Percentiles rank a stretch among this genome's conserved stretches.
Conservation (phyloP, 1,140 invertebrate species). For the Mizuhopecten yessoensis region DNA sequence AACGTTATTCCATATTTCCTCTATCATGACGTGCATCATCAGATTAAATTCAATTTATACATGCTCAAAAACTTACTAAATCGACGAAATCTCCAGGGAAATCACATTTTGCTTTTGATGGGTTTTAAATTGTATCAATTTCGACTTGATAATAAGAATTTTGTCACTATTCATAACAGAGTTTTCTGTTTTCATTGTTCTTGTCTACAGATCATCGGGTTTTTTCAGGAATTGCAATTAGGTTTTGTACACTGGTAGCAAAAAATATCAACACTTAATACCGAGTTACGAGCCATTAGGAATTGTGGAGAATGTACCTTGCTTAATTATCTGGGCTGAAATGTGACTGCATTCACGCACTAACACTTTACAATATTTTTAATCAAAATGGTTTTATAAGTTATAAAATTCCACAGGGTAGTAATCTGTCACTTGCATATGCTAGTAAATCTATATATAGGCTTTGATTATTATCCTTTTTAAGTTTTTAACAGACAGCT, state of each 20-base stretch:
- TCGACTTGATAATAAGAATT: constrained; percentile 1
- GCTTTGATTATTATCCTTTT: too few species aligned
- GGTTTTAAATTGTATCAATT: neutral
- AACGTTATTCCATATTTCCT: neutral
- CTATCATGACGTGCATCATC: neutral
- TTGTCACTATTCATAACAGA: neutral
- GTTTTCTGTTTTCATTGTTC: neutral
- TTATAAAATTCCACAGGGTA: too few species aligned
- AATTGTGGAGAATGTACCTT: neutral
- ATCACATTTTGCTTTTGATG: neutral
- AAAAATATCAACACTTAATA: neutral
- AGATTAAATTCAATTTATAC: neutral
- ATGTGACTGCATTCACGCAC: neutral
- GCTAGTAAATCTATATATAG: too few species aligned
- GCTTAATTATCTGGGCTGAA: neutral
- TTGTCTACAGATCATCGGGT: neutral
- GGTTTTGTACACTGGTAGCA: neutral
- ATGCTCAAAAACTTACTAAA: neutral
- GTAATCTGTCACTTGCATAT: too few species aligned
- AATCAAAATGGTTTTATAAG: too few species aligned
- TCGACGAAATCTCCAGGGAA: neutral
- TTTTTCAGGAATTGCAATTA: neutral
- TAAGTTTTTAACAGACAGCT: too few species aligned
- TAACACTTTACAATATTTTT: too few species aligned
- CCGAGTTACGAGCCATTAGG: neutral